Evolutionary conservation across 1,140 invertebrate genomes (phyloP), one percentile per base, ranked within the genome.

Genomic region (Euborellia annulipes): DNA sequence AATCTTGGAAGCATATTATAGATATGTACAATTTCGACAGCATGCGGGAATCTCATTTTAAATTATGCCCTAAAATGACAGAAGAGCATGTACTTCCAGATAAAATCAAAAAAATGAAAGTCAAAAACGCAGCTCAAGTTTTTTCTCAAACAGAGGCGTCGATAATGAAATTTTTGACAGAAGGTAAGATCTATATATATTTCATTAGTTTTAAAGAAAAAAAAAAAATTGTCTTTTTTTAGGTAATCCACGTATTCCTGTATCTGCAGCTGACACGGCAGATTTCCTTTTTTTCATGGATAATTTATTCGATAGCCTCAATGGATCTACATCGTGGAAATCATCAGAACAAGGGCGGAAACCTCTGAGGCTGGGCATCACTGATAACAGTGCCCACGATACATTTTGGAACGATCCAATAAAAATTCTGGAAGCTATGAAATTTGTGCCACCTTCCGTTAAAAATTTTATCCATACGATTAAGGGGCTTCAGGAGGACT

Each of bases 271-370:
- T 4, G 50, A 41, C 23, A 50, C 50, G 34, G 50, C 45, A 23
- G 44, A 46, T 40, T 47, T 47, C 30, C 19, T 47, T 2, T 41
- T 45, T 18, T 52, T 50, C 19, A 17, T 50, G 11, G 45, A 50
- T 32, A 36, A 49, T 27, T 27, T 52, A 20, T 52, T 47, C 34
- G 50, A 52, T 37, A 47, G 44, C 23, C 39, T 46, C 1, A 52
- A 52, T 50, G 43, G 47, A 16, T 16, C 30, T 41, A 8, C n/a
- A n/a, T n/a, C n/a, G n/a, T n/a, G n/a, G 3, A 11, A 18, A 41
- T 8, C 9, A 21, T 22, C n/a, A 14, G 18, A 23, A 39, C 3
- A n/a, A 41, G 20, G 36, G 36, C 6, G n/a, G n/a, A 38, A 30
- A 27, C 7, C 19, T n/a, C 22, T 50, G 23, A 22, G 39, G 16